Percentiles rank a stretch among this genome's conserved stretches.
Conservation (phyloP, 1,140 invertebrate genomes). For the Megathymus violae region DNA sequence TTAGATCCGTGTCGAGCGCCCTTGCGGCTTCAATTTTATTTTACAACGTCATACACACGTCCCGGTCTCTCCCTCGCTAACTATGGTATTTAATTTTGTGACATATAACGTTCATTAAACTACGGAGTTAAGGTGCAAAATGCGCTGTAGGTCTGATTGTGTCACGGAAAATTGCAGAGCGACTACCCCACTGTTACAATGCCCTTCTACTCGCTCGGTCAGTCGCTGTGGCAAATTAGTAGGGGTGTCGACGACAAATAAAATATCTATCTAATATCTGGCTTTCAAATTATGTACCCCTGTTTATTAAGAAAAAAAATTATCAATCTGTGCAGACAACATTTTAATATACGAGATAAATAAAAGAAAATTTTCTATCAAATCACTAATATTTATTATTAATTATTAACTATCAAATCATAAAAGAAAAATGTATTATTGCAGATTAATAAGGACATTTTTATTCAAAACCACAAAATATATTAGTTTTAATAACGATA, state of each 20-base stretch:
- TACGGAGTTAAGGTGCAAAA: slow-evolving; percentile 48
- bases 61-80: slow-evolving; percentile 67
- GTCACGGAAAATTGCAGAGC: slow-evolving; percentile 45
- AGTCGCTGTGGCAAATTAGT: slow-evolving; percentile 73
- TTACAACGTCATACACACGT: slow-evolving; percentile 83
- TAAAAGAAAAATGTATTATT: no score
- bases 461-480: no score
- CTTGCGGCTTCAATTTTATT: slow-evolving; percentile 82
- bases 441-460: no score
- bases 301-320: no score
- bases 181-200: slow-evolving; percentile 63
- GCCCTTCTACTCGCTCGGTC: slow-evolving; percentile 69
- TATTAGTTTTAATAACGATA: no score
- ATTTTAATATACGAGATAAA: no score
- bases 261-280: no score
- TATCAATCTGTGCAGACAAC: no score
- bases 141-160: slow-evolving; percentile 37
- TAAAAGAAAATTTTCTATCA: no score
- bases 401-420: no score
- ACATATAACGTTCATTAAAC: slow-evolving; percentile 36
- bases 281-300: no score
- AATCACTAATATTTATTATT: no score
- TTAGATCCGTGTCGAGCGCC: slow-evolving; percentile 78
- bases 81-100: slow-evolving; percentile 43
- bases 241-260: slow-evolving; percentile 59